A percentile compares a stretch with the other conserved stretches of the same genome.
Evolutionary conservation across 2,888 invertebrate species (phyloP).

Genomic region (Caradrina kadenii): DNA sequence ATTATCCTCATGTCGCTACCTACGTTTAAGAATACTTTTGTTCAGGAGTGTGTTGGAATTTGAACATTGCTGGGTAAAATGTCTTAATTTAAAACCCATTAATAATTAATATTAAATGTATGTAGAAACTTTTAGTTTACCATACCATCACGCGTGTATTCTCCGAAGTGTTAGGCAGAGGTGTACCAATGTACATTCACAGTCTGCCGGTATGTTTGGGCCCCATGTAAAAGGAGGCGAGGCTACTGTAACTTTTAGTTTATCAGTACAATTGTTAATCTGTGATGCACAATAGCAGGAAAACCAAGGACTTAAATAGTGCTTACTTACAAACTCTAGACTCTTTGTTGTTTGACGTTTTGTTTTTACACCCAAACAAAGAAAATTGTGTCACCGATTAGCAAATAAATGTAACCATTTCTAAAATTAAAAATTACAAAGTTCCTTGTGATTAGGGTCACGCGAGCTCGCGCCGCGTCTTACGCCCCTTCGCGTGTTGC

Average conservation of each 20-base stretch:
- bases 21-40: not conserved
- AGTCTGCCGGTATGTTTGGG: too few relatives aligned
- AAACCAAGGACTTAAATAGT: not conserved
- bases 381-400: conserved; percentile 44
- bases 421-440: conserved; percentile 71
- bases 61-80: not conserved
- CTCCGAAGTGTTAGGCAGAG: too few relatives aligned
- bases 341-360: not conserved
- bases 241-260: not conserved
- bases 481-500: conserved; percentile 74
- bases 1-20: not conserved
- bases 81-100: not conserved
- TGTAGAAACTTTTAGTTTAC: too few relatives aligned
- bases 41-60: conserved; percentile 8
- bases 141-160: too few relatives aligned
- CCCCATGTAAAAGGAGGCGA: too few relatives aligned
- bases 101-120: too few relatives aligned
- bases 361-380: conserved; percentile 23
- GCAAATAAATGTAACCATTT: conserved; percentile 64
- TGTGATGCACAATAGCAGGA: not conserved
- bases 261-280: not conserved
- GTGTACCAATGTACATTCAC: too few relatives aligned
- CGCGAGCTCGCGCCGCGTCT: conserved; percentile 65
- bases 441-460: conserved; percentile 70
- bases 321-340: not conserved